Conservation (phyloP, 1,140 invertebrate species). For the Argopecten irradians region DNA sequence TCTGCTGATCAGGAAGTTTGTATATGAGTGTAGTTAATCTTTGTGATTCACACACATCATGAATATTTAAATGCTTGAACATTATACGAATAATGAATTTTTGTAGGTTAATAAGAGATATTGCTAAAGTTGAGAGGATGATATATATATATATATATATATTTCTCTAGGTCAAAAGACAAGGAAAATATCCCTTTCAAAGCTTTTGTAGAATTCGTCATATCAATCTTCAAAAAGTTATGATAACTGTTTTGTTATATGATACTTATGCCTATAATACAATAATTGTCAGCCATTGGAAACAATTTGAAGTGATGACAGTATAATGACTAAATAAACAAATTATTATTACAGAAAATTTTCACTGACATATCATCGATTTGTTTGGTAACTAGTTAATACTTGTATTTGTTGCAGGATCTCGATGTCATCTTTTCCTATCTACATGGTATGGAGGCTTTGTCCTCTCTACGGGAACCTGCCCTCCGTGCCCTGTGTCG, state of each 20-base stretch:
- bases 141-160: too few relatives aligned
- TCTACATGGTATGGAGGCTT: constrained; percentile 85
- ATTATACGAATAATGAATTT: too few relatives aligned
- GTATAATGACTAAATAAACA: background rate
- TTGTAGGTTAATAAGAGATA: too few relatives aligned
- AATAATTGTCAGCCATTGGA: background rate
- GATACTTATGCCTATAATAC: background rate
- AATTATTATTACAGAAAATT: background rate
- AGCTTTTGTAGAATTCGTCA: too few relatives aligned
- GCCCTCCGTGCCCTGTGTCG: constrained; percentile 84
- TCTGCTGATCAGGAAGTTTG: too few relatives aligned
- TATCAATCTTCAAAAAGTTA: too few relatives aligned
- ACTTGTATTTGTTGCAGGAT: constrained; percentile 80
- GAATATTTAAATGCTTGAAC: too few relatives aligned
- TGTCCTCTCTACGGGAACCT: constrained; percentile 84
- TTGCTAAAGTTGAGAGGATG: too few relatives aligned
- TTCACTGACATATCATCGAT: background rate
- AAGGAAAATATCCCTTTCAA: too few relatives aligned
- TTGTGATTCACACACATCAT: too few relatives aligned
- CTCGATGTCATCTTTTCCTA: constrained; percentile 87
- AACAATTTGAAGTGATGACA: background rate
- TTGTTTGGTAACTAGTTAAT: background rate
- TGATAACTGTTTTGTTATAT: background rate
- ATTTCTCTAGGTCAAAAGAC: too few relatives aligned
- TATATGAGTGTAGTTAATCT: too few relatives aligned